Evolutionary conservation across 2,797 vertebrate species (phyloP).

Genomic region (Carapus acus): DNA sequence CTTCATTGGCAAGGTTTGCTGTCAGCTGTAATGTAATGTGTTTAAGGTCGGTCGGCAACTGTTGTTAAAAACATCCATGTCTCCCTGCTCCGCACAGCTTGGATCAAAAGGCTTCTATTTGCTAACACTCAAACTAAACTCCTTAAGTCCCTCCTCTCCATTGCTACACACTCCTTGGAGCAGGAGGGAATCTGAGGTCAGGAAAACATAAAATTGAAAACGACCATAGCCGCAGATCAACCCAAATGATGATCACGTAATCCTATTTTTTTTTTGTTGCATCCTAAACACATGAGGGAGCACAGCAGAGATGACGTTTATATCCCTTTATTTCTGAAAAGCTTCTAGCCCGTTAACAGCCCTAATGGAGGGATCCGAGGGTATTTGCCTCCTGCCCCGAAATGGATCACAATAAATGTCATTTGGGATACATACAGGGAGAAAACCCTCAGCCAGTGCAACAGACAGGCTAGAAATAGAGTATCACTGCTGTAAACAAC

Average conservation of each 20-base stretch:
- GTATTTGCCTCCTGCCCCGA: slow-evolving; percentile 41
- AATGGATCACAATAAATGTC: slow-evolving; percentile 60
- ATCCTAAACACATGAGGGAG: slow-evolving; percentile 49
- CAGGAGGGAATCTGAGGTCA: neutral
- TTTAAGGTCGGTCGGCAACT: slow-evolving; percentile 6
- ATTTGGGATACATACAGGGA: slow-evolving; percentile 46
- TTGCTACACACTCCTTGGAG: too few relatives aligned
- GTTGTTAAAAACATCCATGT: neutral
- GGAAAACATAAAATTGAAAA: neutral
- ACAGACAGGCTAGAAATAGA: slow-evolving; percentile 35
- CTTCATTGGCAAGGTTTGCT: slow-evolving; percentile 11
- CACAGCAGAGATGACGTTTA: slow-evolving; percentile 42
- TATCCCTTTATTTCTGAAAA: slow-evolving; percentile 50
- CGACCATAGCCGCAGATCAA: slow-evolving; percentile 9
- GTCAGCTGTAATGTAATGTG: slow-evolving; percentile 10
- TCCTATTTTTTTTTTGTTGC: slow-evolving; percentile 29
- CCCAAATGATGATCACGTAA: neutral
- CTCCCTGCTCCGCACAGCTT: slow-evolving; percentile 1
- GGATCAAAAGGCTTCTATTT: neutral
- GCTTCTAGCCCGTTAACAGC: slow-evolving; percentile 51
- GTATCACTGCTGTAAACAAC: slow-evolving; percentile 9
- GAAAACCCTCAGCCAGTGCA: slow-evolving; percentile 17
- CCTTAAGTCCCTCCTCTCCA: neutral
- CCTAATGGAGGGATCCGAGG: slow-evolving; percentile 56
- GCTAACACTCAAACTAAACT: neutral